Base-by-base conservation (phyloP, 2,113 vertebrate genomes). In the Oenanthe oenanthe region DNA sequence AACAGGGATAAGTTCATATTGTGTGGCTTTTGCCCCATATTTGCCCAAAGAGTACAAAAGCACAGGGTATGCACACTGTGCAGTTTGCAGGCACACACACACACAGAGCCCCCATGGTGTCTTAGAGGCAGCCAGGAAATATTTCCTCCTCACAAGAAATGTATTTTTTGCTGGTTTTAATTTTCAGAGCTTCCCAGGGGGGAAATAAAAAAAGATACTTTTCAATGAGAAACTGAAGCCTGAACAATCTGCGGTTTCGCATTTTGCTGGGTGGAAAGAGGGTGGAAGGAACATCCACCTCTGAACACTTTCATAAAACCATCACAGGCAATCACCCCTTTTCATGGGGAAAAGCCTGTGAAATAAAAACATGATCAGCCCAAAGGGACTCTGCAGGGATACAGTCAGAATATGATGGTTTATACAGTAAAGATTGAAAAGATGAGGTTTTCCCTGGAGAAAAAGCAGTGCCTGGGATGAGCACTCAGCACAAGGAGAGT, bases 91-190 rank as follows among this genome's bases (percentile, higher is more conserved):
- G 31, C 57, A 77, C 60, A 76, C 56, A n/a, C 56, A 38, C n/a
- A 56, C 42, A 47, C 24, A 88, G 7, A 85, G 62, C 72, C 81
- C 48, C 73, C 62, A 34, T 12, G 1, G 66, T 72, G 75, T 42
- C 89, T 68, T 62, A 57, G 29, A 70, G 50, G 14, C 74, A 89
- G 93, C 62, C 77, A 91, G 88, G 47, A 95, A 91, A 87, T 65
- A 85, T 76, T 95, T 91, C 57, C 58, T 92, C 17, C 74, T 91
- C 87, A 57, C 53, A 61, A 91, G 57, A 91, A 85, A 91, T 51
- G 85, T 73, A 71, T 79, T 95, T 89, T 89, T 81, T 84, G 40
- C 89, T 91, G 91, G 79, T 60, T 95, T 95, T 93, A 92, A 96
- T 96, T 95, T 92, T 43, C 93, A 91, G 86, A 91, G 50, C 50